phyloP scores from a whole-genome alignment of 2,888 invertebrate genomes.

The Trissolcus japonicus region DNA sequence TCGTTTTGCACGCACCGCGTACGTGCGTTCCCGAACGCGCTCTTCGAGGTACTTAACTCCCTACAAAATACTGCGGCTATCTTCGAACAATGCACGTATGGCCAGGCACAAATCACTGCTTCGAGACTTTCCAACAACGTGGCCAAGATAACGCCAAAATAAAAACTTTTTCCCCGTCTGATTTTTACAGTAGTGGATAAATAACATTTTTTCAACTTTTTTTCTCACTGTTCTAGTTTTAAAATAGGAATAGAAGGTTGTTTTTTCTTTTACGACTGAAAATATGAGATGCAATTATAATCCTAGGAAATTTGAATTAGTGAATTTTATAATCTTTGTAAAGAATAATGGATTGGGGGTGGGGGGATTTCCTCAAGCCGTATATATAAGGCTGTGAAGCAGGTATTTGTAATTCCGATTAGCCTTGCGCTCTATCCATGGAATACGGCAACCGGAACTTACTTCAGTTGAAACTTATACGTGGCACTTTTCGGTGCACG shows the following conservation, averaged over 20 bases:
- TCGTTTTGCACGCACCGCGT: conserved; percentile 49
- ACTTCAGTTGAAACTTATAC: conserved; percentile 65
- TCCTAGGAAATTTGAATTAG: conserved; percentile 62
- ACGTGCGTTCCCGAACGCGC: conserved; percentile 60
- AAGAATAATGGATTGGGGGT: conserved; percentile 37
- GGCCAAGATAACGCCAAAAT: conserved; percentile 31
- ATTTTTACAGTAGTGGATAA: neutral
- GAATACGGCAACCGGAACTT: conserved; percentile 65
- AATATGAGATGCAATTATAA: conserved; percentile 58
- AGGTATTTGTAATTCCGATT: conserved; percentile 74
- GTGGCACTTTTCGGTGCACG: conserved; percentile 68
- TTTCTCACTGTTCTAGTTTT: neutral
- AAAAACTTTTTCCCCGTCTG: conserved; percentile 11
- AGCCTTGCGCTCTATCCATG: conserved; percentile 64
- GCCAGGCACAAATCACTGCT: conserved; percentile 29
- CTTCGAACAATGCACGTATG: conserved; percentile 22
- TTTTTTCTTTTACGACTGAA: neutral
- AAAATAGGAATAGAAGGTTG: neutral
- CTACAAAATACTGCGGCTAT: conserved; percentile 38
- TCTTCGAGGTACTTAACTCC: conserved; percentile 44
- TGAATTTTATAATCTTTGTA: conserved; percentile 26
- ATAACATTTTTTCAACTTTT: neutral
- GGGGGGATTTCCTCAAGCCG: conserved; percentile 24
- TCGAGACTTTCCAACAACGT: conserved; percentile 25
- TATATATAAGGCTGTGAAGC: conserved; percentile 60